These are phyloP conservation scores for Caenorhabditis sinica DNA, from an alignment of 2,888 invertebrate species.

Conservation along the genomic window DNA sequence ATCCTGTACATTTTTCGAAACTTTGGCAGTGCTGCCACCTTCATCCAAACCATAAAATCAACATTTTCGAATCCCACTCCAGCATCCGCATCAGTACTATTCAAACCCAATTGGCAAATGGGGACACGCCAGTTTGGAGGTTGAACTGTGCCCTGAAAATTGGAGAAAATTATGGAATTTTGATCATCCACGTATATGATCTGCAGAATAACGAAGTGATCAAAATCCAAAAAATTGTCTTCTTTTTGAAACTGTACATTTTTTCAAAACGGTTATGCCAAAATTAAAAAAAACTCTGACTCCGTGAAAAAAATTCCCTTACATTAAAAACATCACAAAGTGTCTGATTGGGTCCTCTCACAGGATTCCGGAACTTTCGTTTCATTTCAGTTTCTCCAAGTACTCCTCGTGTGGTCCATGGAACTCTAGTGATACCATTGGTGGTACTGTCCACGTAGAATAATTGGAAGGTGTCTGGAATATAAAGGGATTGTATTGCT, in stretches of 20 bases:
- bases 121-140: slow-evolving; percentile 91
- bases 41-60: slow-evolving; percentile 99
- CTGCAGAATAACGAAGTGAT: not conserved
- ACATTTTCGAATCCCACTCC: slow-evolving; percentile 92
- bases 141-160: slow-evolving; percentile 85
- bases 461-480: slow-evolving; percentile 69
- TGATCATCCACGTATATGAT: no score
- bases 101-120: slow-evolving; percentile 89
- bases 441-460: slow-evolving; percentile 29
- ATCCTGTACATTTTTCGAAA: slow-evolving; percentile 94
- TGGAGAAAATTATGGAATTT: not conserved
- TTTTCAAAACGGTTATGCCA: no score
- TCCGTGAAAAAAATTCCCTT: not conserved
- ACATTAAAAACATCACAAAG: slow-evolving; percentile 82
- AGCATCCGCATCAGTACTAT: slow-evolving; percentile 35
- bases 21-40: slow-evolving; percentile 96
- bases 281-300: no score
- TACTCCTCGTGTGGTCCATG: slow-evolving; percentile 86
- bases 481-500: no score
- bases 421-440: slow-evolving; percentile 24
- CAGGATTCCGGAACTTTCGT: slow-evolving; percentile 95
- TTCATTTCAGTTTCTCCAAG: slow-evolving; percentile 97
- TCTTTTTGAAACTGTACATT: not conserved
- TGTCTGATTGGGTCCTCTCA: slow-evolving; percentile 81
- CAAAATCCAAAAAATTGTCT: not conserved